Percentiles rank a stretch among this genome's conserved stretches.
phyloP scores from a whole-genome alignment of 2,113 vertebrate species.

The Eidolon helvum region DNA sequence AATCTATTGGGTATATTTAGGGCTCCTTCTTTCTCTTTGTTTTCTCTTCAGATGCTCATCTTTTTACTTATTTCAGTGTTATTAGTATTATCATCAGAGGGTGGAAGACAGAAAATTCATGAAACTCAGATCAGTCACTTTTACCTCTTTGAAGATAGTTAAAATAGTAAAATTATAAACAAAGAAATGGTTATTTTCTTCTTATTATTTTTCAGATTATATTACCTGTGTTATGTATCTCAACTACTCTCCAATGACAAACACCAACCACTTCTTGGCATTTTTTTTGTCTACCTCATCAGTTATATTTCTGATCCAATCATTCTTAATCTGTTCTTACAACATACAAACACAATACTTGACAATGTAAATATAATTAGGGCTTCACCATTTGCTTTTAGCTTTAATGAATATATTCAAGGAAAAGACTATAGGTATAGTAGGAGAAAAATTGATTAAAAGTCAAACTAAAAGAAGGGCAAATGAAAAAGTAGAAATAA shows the following conservation, averaged over 20 bases:
- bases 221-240: background rate
- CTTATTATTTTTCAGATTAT: background rate
- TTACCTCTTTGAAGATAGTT: background rate
- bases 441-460: background rate
- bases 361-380: background rate
- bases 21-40: background rate
- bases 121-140: conserved; percentile 7
- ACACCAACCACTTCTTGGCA: background rate
- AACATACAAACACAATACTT: conserved; percentile 4
- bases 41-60: conserved; percentile 15
- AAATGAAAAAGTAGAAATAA: background rate
- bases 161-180: background rate
- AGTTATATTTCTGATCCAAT: background rate
- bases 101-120: background rate
- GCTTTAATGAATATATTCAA: background rate
- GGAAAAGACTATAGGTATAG: background rate
- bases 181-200: background rate
- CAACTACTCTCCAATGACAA: background rate
- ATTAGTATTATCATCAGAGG: background rate
- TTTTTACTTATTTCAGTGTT: background rate
- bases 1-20: background rate
- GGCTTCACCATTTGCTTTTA: background rate
- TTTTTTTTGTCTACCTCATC: background rate
- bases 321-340: background rate
- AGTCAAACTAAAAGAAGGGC: background rate